Evolutionary conservation across 1,140 invertebrate genomes (phyloP).

Genomic region (Aethina tumida): DNA sequence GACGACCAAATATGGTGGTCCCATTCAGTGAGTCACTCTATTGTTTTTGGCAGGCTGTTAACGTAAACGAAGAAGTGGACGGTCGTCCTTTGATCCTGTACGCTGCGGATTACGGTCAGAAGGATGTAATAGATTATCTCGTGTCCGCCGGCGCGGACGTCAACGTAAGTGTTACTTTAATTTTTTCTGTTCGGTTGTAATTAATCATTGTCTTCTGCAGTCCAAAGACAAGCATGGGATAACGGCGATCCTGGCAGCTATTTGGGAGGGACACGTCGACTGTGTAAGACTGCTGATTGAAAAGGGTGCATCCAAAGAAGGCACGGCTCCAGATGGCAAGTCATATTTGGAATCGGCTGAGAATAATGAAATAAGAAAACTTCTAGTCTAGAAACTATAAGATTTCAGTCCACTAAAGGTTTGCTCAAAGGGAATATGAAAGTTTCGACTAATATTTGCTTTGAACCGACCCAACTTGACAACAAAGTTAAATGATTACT

Average conservation of each 20-base stretch:
- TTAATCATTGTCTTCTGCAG: slow-evolving; percentile 45
- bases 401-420: too few species aligned
- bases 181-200: slow-evolving; percentile 9
- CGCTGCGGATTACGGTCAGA: slow-evolving; percentile 92
- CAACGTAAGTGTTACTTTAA: slow-evolving; percentile 63
- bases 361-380: slow-evolving; percentile 80
- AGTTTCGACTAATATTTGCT: too few species aligned
- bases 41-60: slow-evolving; percentile 54
- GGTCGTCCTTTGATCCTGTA: slow-evolving; percentile 78
- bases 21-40: slow-evolving; percentile 8
- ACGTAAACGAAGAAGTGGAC: slow-evolving; percentile 79
- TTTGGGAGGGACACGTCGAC: slow-evolving; percentile 90
- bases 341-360: slow-evolving; percentile 83
- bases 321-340: slow-evolving; percentile 75
- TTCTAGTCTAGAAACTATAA: too few species aligned
- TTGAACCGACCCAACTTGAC: too few species aligned
- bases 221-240: slow-evolving; percentile 90
- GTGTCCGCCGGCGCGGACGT: slow-evolving; percentile 82
- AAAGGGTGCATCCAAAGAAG: slow-evolving; percentile 79
- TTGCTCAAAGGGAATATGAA: too few species aligned
- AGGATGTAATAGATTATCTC: slow-evolving; percentile 80
- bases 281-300: slow-evolving; percentile 81
- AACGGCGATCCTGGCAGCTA: slow-evolving; percentile 80
- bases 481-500: too few species aligned
- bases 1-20: not conserved